A percentile compares a stretch with the other conserved stretches of the same genome.
phyloP scores from a whole-genome alignment of 2,888 invertebrate genomes.

The Vannuccia rotundouncinata region DNA sequence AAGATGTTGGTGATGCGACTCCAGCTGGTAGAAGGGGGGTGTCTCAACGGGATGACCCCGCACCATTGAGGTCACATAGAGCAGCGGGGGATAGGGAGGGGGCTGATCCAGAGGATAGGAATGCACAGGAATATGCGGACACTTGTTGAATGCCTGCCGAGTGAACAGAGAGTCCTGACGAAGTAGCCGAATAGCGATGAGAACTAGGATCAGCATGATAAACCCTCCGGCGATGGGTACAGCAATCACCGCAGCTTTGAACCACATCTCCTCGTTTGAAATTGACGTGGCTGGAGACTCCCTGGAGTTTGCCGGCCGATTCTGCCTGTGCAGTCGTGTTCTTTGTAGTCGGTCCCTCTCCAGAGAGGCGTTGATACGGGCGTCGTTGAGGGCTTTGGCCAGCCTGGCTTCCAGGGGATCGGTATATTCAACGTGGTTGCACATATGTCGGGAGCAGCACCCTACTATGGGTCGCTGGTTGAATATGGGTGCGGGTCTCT shows the following conservation, averaged over 20 bases:
- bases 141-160: neutral
- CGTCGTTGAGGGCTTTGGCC: neutral
- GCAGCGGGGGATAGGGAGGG: neutral
- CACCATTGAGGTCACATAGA: too few relatives aligned
- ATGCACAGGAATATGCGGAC: neutral
- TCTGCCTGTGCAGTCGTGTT: neutral
- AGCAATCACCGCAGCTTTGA: slow-evolving; percentile 75
- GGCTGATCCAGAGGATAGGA: neutral
- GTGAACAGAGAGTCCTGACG: slow-evolving; percentile 53
- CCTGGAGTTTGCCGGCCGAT: neutral
- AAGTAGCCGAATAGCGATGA: slow-evolving; percentile 69
- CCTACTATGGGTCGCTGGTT: neutral
- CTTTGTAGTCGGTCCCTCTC: neutral
- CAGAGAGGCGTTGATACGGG: neutral
- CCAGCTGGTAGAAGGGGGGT: too few relatives aligned
- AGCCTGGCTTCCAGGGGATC: neutral
- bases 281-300: slow-evolving; percentile 8
- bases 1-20: too few relatives aligned
- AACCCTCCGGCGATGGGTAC: slow-evolving; percentile 79
- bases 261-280: slow-evolving; percentile 65
- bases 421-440: slow-evolving; percentile 3
- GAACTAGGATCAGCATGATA: slow-evolving; percentile 69
- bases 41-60: too few relatives aligned
- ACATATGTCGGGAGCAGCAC: neutral
- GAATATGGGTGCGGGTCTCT: neutral